A percentile compares a stretch with the other conserved stretches of the same genome.
These are phyloP conservation scores for Eurois occulta DNA, from an alignment of 2,888 invertebrate species.

Conservation along the genomic window DNA sequence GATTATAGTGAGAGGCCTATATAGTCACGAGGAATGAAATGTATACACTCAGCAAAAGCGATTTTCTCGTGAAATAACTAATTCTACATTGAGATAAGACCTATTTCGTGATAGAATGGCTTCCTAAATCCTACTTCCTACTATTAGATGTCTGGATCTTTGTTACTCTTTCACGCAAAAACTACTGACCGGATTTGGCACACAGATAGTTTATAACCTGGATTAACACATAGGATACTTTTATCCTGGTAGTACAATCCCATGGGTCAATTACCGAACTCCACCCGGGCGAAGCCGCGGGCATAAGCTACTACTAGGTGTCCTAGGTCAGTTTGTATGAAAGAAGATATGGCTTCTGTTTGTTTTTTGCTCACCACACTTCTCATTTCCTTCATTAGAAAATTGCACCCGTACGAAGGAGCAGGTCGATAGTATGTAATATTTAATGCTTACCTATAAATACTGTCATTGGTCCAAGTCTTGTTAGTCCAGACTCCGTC, in stretches of 20 bases:
- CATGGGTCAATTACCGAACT: no score
- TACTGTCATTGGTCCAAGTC: slow-evolving; percentile 92
- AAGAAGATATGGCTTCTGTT: no score
- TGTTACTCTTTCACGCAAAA: no score
- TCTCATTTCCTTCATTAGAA: background rate
- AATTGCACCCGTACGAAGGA: background rate
- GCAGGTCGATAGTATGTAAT: background rate
- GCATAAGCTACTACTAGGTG: no score
- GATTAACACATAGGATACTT: no score
- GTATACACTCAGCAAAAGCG: background rate
- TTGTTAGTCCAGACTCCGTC: slow-evolving; percentile 89
- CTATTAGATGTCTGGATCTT: no score
- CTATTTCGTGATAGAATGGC: background rate
- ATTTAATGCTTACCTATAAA: slow-evolving; percentile 78
- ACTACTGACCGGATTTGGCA: no score
- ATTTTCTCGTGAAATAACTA: background rate
- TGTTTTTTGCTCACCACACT: background rate
- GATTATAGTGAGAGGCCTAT: background rate
- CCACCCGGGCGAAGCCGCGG: no score
- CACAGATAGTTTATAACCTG: no score
- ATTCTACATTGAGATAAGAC: background rate
- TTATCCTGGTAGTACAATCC: no score
- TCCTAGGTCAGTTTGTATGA: no score
- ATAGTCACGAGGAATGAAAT: no score
- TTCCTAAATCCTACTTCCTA: background rate